A percentile compares a stretch with the other conserved stretches of the same genome.
Evolutionary conservation across 2,113 vertebrate species (phyloP).

Genomic region (Emydura subglobosa): DNA sequence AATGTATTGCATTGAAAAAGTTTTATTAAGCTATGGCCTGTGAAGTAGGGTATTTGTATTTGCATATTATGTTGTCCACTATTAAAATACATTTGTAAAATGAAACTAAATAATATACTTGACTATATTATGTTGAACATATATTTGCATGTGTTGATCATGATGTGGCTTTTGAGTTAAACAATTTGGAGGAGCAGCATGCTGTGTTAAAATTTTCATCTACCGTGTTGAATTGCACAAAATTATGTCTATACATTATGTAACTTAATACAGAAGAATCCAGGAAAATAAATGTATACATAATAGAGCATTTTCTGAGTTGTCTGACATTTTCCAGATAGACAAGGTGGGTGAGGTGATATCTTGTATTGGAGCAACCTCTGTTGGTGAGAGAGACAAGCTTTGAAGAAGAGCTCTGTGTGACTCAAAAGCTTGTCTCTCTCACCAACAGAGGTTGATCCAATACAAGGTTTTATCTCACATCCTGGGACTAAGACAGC

Average conservation of each 20-base stretch:
- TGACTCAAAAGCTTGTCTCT: too few relatives aligned
- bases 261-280: too few relatives aligned
- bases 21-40: background rate
- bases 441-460: too few relatives aligned
- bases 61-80: background rate
- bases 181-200: too few relatives aligned
- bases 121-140: background rate
- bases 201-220: background rate
- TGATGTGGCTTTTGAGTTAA: background rate
- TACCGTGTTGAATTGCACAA: too few relatives aligned
- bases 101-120: background rate
- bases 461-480: too few relatives aligned
- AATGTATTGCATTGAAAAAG: background rate
- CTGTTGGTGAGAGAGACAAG: too few relatives aligned
- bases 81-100: background rate
- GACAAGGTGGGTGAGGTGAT: too few relatives aligned
- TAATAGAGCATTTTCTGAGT: background rate
- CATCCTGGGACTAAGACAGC: too few relatives aligned
- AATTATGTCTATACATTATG: too few relatives aligned
- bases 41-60: conserved; percentile 20
- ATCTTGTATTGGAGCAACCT: too few relatives aligned
- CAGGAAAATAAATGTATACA: background rate
- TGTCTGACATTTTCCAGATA: background rate
- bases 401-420: too few relatives aligned
- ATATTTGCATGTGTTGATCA: background rate